Evolutionary conservation across 2,888 invertebrate species (phyloP).

Genomic region (Ctenicera cuprea): DNA sequence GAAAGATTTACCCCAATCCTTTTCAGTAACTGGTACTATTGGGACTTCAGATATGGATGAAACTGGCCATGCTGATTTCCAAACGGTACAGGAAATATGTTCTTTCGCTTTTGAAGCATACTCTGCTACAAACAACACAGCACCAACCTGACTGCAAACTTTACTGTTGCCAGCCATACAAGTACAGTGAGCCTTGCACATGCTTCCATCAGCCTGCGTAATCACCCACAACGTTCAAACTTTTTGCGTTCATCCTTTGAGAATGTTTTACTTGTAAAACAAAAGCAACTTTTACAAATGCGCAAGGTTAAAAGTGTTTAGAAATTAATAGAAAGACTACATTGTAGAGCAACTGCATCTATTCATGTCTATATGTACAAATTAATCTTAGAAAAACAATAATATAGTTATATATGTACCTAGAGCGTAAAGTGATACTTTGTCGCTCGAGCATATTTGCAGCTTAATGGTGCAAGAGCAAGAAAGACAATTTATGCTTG

Average conservation of each 20-base stretch:
- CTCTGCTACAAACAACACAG: conserved; percentile 32
- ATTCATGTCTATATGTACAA: no score
- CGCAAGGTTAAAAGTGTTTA: no score
- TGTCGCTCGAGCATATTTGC: no score
- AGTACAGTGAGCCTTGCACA: conserved; percentile 39
- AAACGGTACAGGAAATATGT: background rate
- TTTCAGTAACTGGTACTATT: conserved; percentile 2
- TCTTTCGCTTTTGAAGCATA: background rate
- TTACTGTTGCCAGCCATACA: conserved; percentile 45
- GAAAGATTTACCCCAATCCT: background rate
- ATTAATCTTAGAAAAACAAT: no score
- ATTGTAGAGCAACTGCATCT: no score
- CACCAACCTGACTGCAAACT: conserved; percentile 46
- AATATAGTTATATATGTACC: no score
- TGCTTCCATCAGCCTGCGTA: conserved; percentile 21
- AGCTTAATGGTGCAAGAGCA: no score
- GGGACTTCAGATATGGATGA: background rate
- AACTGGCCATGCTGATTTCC: background rate
- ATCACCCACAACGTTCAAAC: conserved; percentile 37
- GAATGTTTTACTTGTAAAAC: conserved; percentile 48
- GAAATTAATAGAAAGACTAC: no score
- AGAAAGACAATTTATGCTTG: no score
- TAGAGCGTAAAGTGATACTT: no score
- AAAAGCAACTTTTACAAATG: no score
- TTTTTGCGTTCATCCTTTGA: conserved; percentile 13